A percentile compares a stretch with the other conserved stretches of the same genome.
phyloP scores from a whole-genome alignment of 2,113 vertebrate genomes.

The Sturnus vulgaris region DNA sequence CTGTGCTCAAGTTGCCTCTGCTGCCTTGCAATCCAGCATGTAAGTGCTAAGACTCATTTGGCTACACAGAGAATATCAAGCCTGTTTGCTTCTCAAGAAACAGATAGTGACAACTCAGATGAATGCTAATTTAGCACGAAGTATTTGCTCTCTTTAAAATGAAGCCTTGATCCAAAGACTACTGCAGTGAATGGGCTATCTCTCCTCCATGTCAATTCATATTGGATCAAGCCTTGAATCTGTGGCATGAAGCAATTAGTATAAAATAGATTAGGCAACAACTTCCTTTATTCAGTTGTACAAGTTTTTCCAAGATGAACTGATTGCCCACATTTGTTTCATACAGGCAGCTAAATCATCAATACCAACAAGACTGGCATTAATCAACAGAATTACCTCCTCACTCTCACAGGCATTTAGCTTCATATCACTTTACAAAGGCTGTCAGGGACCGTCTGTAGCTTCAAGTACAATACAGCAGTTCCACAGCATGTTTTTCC shows the following conservation, averaged over 20 bases:
- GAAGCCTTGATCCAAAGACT: neutral
- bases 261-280: slow-evolving; percentile 42
- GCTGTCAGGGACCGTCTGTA: neutral
- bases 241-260: slow-evolving; percentile 24
- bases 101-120: neutral
- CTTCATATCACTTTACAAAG: neutral
- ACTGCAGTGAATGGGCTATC: neutral
- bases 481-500: neutral
- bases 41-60: neutral
- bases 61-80: neutral
- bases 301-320: slow-evolving; percentile 41
- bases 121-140: neutral
- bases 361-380: slow-evolving; percentile 16
- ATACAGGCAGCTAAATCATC: neutral
- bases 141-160: neutral
- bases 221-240: slow-evolving; percentile 11
- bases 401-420: neutral
- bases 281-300: slow-evolving; percentile 27
- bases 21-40: neutral
- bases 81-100: neutral
- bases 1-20: neutral
- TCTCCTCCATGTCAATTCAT: neutral
- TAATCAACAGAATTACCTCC: slow-evolving; percentile 49
- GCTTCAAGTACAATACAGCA: neutral
- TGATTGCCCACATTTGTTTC: slow-evolving; percentile 41